Evolutionary conservation across 2,113 vertebrate species (phyloP), one percentile per base, ranked within the genome.

Genomic region (Limnothrissa miodon): DNA sequence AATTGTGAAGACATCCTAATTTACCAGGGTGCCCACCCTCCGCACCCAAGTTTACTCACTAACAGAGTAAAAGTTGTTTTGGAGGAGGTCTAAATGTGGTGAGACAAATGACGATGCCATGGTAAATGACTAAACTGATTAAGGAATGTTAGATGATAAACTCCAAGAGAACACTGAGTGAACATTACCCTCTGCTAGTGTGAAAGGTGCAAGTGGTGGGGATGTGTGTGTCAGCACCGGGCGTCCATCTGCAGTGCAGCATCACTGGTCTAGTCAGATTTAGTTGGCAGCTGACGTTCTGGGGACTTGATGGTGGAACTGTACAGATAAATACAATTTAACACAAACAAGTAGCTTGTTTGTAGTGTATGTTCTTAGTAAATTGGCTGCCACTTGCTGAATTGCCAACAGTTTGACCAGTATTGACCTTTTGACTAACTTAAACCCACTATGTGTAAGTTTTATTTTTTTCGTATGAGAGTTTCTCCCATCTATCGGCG

Each of bases 211-310:
- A 88, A 0, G 56, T 92, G 66, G 95, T 95, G 80, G 86, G 85
- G 62, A 97, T 93, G 82, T 92, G 85, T 15, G 92, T 93, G n/a
- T 94, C 10, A 0, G 80, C 83, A 1, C 94, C 95, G 0, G 90
- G 92, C 59, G 95, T 89, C 98, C 98, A 99, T 1, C 46, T 91
- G 89, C 98, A 99, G 4, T 81, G 91, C 88, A 99, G 44, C 17
- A 85, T 94, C 80, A 42, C 84, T 0, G 91, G 88, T 17, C 74
- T 80, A 0, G 90, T 88, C 53, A 97, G 89, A 90, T 94, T 95
- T 88, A 96, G 94, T 83, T 91, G 0, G 39, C 98, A 99, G 89
- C 91, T 95, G 80, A 98, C 91, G 90, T 96, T 97, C 79, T 88
- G 87, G 10, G 97, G 96, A 21, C 84, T 53, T 0, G 92, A 29